phyloP scores from a whole-genome alignment of 1,140 invertebrate species.

The Tetragnatha versicolor region DNA sequence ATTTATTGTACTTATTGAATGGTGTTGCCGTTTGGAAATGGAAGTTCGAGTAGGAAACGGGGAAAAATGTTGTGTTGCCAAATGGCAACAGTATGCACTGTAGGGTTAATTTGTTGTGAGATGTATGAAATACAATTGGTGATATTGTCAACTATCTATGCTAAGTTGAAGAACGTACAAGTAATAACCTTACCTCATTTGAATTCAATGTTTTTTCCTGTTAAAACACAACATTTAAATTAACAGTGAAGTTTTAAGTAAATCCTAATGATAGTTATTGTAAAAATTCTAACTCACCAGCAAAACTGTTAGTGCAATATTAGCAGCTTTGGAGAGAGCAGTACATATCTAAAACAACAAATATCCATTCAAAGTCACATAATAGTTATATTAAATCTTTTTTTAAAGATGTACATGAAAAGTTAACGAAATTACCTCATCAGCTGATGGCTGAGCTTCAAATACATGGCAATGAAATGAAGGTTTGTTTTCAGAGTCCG shows the following conservation, averaged over 20 bases:
- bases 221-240: slow-evolving; percentile 3
- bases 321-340: slow-evolving; percentile 50
- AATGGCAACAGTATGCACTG: no score
- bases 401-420: background rate
- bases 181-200: slow-evolving; percentile 19
- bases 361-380: background rate
- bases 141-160: no score
- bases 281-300: slow-evolving; percentile 48
- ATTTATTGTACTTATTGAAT: no score
- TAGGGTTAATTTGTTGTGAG: no score
- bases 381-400: background rate
- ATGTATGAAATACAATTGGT: no score
- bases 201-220: slow-evolving; percentile 27
- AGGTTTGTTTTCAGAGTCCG: slow-evolving; percentile 38
- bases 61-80: no score
- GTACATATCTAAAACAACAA: slow-evolving; percentile 35
- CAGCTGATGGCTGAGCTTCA: slow-evolving; percentile 52
- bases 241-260: no score
- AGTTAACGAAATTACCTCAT: slow-evolving; percentile 40
- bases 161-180: no score
- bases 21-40: no score
- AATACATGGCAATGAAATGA: slow-evolving; percentile 55
- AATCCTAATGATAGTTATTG: no score
- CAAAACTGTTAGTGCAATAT: slow-evolving; percentile 33
- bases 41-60: no score